Percentiles rank a stretch among this genome's conserved stretches.
phyloP scores from a whole-genome alignment of 2,113 vertebrate genomes.

The Neotragus moschatus region DNA sequence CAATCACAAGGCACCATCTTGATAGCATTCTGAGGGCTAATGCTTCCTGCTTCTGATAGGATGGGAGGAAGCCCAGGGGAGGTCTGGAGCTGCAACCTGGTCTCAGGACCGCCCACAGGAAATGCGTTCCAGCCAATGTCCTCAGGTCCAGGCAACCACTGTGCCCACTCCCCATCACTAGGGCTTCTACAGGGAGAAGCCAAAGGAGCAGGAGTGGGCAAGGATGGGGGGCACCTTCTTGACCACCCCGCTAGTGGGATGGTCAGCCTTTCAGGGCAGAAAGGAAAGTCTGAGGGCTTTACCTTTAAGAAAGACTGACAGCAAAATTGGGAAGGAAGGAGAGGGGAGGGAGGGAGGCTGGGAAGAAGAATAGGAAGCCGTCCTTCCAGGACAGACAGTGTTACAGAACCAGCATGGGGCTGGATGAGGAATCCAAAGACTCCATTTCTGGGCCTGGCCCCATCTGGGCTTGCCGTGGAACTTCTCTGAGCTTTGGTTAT shows the following conservation, averaged over 20 bases:
- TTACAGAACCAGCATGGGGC: not conserved
- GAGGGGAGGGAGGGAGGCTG: no score
- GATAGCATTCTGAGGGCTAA: not conserved
- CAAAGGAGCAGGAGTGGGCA: not conserved
- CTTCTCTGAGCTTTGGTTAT: not conserved
- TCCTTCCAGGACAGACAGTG: not conserved
- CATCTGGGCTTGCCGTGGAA: rapidly evolving
- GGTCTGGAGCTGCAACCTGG: not conserved
- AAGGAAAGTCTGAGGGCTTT: not conserved
- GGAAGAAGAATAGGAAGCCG: not conserved
- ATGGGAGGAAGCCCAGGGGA: not conserved
- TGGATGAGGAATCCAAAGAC: not conserved
- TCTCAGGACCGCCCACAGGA: rapidly evolving
- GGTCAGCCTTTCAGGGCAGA: not conserved
- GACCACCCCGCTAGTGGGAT: not conserved
- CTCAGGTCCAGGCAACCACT: not conserved
- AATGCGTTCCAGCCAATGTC: not conserved
- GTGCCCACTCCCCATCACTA: not conserved
- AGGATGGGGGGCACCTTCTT: not conserved
- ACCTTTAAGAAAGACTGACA: not conserved
- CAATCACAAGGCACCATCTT: rapidly evolving
- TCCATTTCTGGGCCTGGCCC: not conserved
- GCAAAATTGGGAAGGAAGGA: not conserved
- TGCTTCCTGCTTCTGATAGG: not conserved
- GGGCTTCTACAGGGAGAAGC: not conserved